Evolutionary conservation across 2,797 vertebrate species (phyloP).

Genomic region (Tarsius wallacei): DNA sequence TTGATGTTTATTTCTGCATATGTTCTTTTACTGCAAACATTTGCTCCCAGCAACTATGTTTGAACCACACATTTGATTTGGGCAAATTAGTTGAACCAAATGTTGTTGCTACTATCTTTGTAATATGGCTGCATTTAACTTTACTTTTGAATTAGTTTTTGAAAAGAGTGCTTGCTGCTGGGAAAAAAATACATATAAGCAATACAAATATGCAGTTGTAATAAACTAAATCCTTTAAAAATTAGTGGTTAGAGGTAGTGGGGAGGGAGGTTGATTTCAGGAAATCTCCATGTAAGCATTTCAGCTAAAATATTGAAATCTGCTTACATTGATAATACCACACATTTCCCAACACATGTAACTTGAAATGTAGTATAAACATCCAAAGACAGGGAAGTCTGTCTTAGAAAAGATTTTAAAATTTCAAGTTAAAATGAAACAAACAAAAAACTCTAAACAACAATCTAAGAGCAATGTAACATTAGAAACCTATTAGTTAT

Average conservation of each 20-base stretch:
- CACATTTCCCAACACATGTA: background rate
- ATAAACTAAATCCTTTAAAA: background rate
- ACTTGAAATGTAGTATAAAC: background rate
- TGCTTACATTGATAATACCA: background rate
- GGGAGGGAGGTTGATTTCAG: background rate
- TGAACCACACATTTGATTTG: background rate
- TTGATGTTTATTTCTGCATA: background rate
- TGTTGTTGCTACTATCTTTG: slow-evolving; percentile 25
- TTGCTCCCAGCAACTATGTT: background rate
- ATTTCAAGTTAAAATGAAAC: background rate
- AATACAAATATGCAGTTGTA: background rate
- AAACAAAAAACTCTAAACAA: background rate
- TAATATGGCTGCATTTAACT: background rate
- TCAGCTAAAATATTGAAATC: background rate
- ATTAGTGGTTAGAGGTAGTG: background rate
- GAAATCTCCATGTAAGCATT: background rate
- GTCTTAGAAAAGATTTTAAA: slow-evolving; percentile 11
- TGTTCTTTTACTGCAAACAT: background rate
- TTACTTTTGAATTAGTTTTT: slow-evolving; percentile 29
- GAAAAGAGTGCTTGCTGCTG: background rate
- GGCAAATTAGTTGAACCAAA: background rate
- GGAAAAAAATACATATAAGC: background rate
- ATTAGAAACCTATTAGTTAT: background rate
- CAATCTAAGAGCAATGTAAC: background rate
- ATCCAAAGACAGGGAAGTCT: background rate